Evolutionary conservation across 2,113 vertebrate genomes (phyloP).

Genomic region (Telmatochromis sp.): DNA sequence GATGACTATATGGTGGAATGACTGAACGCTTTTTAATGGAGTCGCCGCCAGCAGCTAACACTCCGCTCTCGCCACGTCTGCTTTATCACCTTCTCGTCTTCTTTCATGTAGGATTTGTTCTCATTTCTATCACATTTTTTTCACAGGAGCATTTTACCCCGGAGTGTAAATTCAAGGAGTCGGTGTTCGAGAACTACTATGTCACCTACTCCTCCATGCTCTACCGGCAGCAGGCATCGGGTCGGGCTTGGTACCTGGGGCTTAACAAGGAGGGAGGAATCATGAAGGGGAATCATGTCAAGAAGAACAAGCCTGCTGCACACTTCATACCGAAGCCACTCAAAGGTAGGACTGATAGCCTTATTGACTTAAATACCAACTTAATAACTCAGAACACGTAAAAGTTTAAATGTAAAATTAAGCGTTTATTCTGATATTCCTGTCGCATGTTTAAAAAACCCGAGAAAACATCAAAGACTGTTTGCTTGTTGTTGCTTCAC

Average conservation of each 20-base stretch:
- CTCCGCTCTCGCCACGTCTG: background rate
- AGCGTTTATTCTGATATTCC: background rate
- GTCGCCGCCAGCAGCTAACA: background rate
- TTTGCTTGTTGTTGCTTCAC: background rate
- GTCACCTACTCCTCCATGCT: constrained; percentile 98
- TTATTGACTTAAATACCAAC: background rate
- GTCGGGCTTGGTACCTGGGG: constrained; percentile 94
- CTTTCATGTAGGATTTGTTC: background rate
- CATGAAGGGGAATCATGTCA: constrained; percentile 99
- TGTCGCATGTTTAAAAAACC: background rate
- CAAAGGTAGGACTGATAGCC: constrained; percentile 78
- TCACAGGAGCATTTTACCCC: constrained; percentile 96
- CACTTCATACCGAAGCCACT: constrained; percentile 98
- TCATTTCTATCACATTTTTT: background rate
- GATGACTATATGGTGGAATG: background rate
- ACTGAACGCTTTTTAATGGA: constrained; percentile 1
- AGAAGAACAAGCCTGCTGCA: constrained; percentile 96
- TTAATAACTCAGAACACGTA: background rate
- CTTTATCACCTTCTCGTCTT: background rate
- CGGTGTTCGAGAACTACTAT: constrained; percentile 98
- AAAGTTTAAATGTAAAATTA: background rate
- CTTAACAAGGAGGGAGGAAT: constrained; percentile 97
- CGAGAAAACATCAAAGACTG: background rate
- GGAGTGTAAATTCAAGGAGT: constrained; percentile 99
- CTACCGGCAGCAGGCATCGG: constrained; percentile 95